Percentiles rank a stretch among this genome's conserved stretches.
These are phyloP conservation scores for Triplophysa dalaica DNA, from an alignment of 2,113 vertebrate genomes.

Conservation along the genomic window DNA sequence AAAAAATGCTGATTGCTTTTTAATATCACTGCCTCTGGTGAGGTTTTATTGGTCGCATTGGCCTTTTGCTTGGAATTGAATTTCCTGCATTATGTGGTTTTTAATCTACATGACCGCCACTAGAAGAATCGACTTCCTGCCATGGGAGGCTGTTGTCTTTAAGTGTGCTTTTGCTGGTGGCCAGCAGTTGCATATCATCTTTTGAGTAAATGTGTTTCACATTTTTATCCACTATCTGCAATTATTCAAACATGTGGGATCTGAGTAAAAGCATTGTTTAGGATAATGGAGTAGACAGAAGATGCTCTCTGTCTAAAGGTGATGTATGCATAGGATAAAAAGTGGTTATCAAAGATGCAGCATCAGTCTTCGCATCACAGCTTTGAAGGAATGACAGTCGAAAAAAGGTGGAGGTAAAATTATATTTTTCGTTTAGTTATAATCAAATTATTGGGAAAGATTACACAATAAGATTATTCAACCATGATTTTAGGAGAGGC, in stretches of 20 bases:
- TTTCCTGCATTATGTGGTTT: conserved; percentile 72
- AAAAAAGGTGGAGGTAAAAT: too few relatives aligned
- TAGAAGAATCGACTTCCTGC: conserved; percentile 64
- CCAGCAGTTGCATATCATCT: conserved; percentile 2
- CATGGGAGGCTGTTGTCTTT: conserved; percentile 51
- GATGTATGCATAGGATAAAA: not conserved
- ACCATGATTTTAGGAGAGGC: too few relatives aligned
- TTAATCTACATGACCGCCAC: conserved; percentile 67
- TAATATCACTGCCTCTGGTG: conserved; percentile 69
- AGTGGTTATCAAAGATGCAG: not conserved
- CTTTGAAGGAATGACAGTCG: too few relatives aligned
- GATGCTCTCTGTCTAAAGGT: not conserved
- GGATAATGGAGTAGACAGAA: not conserved
- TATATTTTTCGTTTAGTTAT: too few relatives aligned
- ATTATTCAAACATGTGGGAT: not conserved
- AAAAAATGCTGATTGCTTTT: conserved; percentile 73
- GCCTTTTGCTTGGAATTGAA: conserved; percentile 75
- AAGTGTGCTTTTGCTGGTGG: conserved; percentile 63
- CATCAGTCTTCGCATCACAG: too few relatives aligned
- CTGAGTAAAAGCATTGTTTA: not conserved
- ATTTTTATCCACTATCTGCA: not conserved
- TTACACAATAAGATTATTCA: too few relatives aligned
- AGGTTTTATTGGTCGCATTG: conserved; percentile 69
- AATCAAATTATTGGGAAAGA: too few relatives aligned
- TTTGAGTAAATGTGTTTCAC: not conserved